Evolutionary conservation across 1,140 invertebrate species (phyloP).

Genomic region (Drosophila willistoni): DNA sequence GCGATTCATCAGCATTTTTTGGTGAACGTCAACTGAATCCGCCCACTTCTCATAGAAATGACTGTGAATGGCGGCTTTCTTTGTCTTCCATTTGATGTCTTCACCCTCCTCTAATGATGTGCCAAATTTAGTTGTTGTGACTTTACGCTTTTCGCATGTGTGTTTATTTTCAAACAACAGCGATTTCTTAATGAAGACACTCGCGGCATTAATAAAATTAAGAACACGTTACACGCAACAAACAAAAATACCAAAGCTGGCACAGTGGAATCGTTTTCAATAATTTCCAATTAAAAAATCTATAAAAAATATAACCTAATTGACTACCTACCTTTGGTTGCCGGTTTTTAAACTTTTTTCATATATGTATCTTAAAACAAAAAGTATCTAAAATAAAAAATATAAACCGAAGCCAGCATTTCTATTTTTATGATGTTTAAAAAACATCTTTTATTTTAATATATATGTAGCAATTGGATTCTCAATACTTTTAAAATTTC

Average conservation of each 20-base stretch:
- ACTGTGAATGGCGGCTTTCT: conserved; percentile 3
- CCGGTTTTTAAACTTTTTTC: too few species aligned
- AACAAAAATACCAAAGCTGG: neutral
- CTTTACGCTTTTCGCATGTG: conserved; percentile 33
- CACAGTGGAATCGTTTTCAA: neutral
- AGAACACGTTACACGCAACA: conserved; percentile 29
- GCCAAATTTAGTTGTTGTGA: conserved; percentile 23
- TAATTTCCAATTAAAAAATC: too few species aligned
- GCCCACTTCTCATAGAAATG: neutral
- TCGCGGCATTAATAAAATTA: conserved; percentile 40
- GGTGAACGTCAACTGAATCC: conserved; percentile 8
- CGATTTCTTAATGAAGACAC: conserved; percentile 59
- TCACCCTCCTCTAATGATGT: conserved; percentile 8
- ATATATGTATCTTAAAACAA: too few species aligned
- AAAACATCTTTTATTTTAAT: too few species aligned
- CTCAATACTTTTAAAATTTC: too few species aligned
- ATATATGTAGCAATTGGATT: too few species aligned
- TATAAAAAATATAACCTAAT: neutral
- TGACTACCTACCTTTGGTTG: too few species aligned
- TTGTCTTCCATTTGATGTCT: conserved; percentile 16
- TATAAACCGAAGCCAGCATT: too few species aligned
- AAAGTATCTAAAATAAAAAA: too few species aligned
- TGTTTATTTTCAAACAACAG: conserved; percentile 30
- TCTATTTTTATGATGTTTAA: too few species aligned
- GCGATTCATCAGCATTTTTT: conserved; percentile 7